These are phyloP conservation scores for Pandemis heparana DNA, from an alignment of 2,888 invertebrate genomes.

Conservation along the genomic window DNA sequence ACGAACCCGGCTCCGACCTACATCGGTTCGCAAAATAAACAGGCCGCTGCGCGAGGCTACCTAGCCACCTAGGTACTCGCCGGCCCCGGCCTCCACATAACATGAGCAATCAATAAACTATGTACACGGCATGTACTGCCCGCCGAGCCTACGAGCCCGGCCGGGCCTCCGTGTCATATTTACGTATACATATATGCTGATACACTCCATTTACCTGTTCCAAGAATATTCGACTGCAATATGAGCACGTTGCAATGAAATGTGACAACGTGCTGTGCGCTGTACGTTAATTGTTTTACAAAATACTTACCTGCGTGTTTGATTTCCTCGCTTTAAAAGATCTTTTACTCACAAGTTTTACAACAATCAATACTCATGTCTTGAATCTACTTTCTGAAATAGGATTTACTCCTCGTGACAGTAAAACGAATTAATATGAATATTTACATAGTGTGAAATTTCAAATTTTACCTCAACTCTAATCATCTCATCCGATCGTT, in stretches of 20 bases:
- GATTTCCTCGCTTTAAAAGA: too few species aligned
- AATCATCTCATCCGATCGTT: background rate
- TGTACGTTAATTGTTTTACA: background rate
- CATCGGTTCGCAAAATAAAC: slow-evolving; percentile 56
- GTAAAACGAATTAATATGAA: too few species aligned
- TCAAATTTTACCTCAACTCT: background rate
- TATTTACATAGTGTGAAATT: background rate
- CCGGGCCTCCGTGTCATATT: slow-evolving; percentile 25
- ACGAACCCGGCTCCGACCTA: slow-evolving; percentile 5
- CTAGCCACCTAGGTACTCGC: slow-evolving; percentile 54
- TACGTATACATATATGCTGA: slow-evolving; percentile 29
- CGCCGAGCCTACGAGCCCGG: slow-evolving; percentile 40
- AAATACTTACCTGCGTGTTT: background rate
- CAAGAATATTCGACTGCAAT: slow-evolving; percentile 33
- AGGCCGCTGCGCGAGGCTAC: slow-evolving; percentile 52
- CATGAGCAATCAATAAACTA: slow-evolving; percentile 67
- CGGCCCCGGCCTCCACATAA: slow-evolving; percentile 46
- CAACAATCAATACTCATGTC: too few species aligned
- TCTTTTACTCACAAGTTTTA: too few species aligned
- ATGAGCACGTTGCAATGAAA: background rate
- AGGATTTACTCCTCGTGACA: too few species aligned
- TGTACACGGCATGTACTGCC: slow-evolving; percentile 53
- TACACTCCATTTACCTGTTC: slow-evolving; percentile 31
- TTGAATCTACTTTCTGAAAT: too few species aligned
- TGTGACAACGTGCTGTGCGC: too few species aligned